These are phyloP conservation scores for Eubucco bourcierii DNA, from an alignment of 2,113 vertebrate genomes.

Conservation along the genomic window DNA sequence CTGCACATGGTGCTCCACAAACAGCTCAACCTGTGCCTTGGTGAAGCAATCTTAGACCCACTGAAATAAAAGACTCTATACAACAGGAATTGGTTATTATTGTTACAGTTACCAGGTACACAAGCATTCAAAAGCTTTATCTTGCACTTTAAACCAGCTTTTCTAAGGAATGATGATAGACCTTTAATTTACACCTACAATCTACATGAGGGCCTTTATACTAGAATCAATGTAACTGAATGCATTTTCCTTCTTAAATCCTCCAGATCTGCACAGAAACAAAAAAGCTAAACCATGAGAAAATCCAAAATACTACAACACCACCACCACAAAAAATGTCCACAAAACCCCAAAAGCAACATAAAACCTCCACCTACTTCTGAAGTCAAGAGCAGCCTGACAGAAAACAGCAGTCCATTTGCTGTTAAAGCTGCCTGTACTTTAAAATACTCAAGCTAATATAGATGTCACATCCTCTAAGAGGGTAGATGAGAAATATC, in stretches of 20 bases:
- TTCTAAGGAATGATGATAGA: background rate
- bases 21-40: background rate
- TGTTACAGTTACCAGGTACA: background rate
- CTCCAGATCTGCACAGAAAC: background rate
- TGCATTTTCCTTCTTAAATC: background rate
- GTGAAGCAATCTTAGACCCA: background rate
- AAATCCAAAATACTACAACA: background rate
- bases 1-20: background rate
- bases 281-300: background rate
- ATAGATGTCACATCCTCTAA: background rate
- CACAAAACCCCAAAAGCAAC: too few species aligned
- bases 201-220: background rate
- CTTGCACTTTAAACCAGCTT: background rate
- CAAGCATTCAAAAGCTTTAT: background rate
- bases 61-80: background rate
- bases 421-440: background rate
- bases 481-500: background rate
- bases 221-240: background rate
- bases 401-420: background rate
- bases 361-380: background rate
- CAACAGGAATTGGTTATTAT: background rate
- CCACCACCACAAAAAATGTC: too few species aligned
- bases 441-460: background rate
- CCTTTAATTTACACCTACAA: background rate
- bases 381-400: background rate